Evolutionary conservation across 2,113 vertebrate species (phyloP), one percentile per base, ranked within the genome.

Genomic region (Phalacrocorax pelagicus): DNA sequence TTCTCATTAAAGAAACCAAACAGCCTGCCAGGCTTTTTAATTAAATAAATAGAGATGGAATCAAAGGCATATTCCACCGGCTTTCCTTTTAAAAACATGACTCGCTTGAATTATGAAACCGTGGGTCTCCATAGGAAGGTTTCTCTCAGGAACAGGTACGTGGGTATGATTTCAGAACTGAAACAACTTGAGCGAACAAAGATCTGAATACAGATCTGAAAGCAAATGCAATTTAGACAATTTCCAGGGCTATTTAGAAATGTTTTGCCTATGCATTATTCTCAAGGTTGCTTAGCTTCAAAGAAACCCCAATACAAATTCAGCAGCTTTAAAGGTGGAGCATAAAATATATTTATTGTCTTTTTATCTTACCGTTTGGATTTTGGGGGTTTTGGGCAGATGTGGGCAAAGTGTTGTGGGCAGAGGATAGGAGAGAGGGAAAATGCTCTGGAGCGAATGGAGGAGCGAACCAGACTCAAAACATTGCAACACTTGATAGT

Each of bases 21-120:
- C 79, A 84, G 77, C 72, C 84, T 88, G 72, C 86, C 57, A 86
- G 71, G 94, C 55, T 71, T 67, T 86, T 91, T 54, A 85, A 93
- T 79, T 69, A 61, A 86, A 75, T 77, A 38, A 78, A 57, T 1
- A 26, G 38, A 46, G 54, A 26, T n/a, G 66, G 79, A 77, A 87
- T 78, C 81, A 67, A 70, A 90, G 79, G 65, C 93, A 2, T 24
- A 12, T n/a, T n/a, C 44, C 81, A 61, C 66, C 15, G 81, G 29
- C 70, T 86, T 78, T 47, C 22, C 82, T 57, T 44, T 34, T 10
- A 30, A 69, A 80, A 88, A 10, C 13, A 32, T 5, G 40, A 46
- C 55, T 57, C 69, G 8, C 4, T 30, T 30, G 77, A 65, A 44
- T 85, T 27, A 0, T 13, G 73, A 32, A 72, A 15, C 12, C 10